Conservation (phyloP, 1,140 invertebrate species). For the Meteorus sp. region DNA sequence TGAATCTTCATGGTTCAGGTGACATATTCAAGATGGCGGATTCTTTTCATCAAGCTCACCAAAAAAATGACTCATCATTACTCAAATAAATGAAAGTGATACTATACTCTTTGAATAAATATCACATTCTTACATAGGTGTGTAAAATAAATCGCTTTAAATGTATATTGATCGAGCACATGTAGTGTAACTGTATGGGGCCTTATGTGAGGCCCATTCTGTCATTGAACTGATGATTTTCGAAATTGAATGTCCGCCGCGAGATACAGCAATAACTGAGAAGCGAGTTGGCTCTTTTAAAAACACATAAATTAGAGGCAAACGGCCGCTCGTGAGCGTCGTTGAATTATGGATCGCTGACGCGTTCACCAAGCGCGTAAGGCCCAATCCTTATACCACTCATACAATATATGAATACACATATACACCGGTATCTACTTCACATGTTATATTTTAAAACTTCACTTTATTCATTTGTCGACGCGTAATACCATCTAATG, state of each 20-base stretch:
- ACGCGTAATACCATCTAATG: neutral
- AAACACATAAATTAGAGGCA: constrained; percentile 59
- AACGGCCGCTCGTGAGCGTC: constrained; percentile 51
- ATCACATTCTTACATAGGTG: no score
- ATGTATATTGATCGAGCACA: no score
- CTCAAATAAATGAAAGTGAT: neutral
- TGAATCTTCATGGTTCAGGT: constrained; percentile 8
- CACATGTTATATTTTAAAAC: neutral
- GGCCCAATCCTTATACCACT: neutral
- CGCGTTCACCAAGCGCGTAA: constrained; percentile 29
- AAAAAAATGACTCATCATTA: neutral
- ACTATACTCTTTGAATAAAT: no score
- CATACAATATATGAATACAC: constrained; percentile 2
- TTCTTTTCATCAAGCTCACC: neutral
- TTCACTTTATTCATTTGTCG: constrained; percentile 1
- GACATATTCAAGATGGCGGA: constrained; percentile 10
- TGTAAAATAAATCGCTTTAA: no score
- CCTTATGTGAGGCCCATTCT: neutral
- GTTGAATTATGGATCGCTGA: constrained; percentile 57
- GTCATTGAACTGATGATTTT: neutral
- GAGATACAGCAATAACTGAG: neutral
- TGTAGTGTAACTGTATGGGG: no score
- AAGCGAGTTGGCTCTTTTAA: constrained; percentile 42
- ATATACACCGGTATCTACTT: neutral
- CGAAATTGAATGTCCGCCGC: neutral